Evolutionary conservation across 2,797 vertebrate species (phyloP), one percentile per base, ranked within the genome.

Genomic region (Gymnothorax javanicus): DNA sequence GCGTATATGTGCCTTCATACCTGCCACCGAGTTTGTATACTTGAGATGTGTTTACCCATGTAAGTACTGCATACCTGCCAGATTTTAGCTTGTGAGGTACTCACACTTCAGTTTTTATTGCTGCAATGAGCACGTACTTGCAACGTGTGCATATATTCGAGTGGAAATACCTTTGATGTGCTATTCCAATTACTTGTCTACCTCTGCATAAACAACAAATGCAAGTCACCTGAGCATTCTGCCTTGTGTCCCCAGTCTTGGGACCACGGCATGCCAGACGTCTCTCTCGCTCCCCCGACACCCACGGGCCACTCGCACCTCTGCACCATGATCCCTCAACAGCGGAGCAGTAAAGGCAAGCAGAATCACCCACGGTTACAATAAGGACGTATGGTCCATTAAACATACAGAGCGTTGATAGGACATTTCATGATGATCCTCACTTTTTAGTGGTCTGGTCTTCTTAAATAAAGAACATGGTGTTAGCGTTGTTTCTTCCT

Each of bases 301-400:
- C 90, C 91, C 25, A 89, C 79, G 13, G 97, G 97, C 90, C 91
- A 91, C 13, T 93, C 96, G n/a, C 89, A 89, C 84, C 94, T 95
- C 90, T 96, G 95, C 90, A 88, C 95, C 12, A 89, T 94, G 89
- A 88, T 88, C 89, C 92, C 92, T 69, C 89, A 96, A 91, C 94
- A 94, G 92, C 97, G 96, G 90, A 93, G 88, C 90, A 94, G 94
- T 81, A 98, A 98, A 97, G 97, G 98, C 98, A 87, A 90, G 90
- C 86, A 84, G 11, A 15, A 54, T 84, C 50, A 43, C 2, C 0
- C 7, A 20, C 17, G 50, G 77, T 9, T 12, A 81, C 20, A 81
- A 52, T 54, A 43, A 52, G 73, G 73, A 77, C 27, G 15, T 62
- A 17, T 50, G 73, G 12, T 27, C 23, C 0, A 69, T 25, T 25